Percentiles rank a stretch among this genome's conserved stretches.
These are phyloP conservation scores for Mactromeris polynyma DNA, from an alignment of 2,888 invertebrate genomes.

Conservation along the genomic window DNA sequence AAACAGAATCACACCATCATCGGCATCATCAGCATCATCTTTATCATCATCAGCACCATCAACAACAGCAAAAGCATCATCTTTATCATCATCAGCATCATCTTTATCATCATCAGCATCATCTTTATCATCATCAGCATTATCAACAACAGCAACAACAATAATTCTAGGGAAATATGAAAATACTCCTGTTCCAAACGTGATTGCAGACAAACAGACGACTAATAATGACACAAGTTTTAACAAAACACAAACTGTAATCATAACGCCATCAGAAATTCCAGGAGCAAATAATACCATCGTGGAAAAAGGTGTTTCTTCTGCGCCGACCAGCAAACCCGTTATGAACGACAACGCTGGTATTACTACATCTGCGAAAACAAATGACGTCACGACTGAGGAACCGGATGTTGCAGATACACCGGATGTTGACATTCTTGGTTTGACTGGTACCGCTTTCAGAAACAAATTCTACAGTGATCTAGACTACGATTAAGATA, in stretches of 20 bases:
- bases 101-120: neutral
- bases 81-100: neutral
- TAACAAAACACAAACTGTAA: neutral
- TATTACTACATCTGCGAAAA: neutral
- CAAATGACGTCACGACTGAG: neutral
- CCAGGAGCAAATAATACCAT: neutral
- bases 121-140: neutral
- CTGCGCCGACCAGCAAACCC: neutral
- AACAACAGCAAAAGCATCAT: neutral
- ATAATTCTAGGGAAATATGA: too few species aligned
- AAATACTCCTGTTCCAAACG: too few species aligned
- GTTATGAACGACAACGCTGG: neutral
- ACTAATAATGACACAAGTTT: neutral
- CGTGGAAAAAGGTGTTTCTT: neutral
- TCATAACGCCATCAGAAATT: neutral
- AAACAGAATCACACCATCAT: neutral
- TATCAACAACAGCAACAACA: neutral
- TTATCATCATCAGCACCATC: neutral
- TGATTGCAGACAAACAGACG: neutral
- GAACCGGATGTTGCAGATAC: neutral
- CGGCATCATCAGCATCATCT: neutral
- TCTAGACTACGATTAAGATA: neutral
- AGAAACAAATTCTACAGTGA: neutral
- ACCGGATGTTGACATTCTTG: neutral
- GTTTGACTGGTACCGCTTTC: neutral